Evolutionary conservation across 2,888 invertebrate species (phyloP).

Genomic region (Nemotelus pantherinus): DNA sequence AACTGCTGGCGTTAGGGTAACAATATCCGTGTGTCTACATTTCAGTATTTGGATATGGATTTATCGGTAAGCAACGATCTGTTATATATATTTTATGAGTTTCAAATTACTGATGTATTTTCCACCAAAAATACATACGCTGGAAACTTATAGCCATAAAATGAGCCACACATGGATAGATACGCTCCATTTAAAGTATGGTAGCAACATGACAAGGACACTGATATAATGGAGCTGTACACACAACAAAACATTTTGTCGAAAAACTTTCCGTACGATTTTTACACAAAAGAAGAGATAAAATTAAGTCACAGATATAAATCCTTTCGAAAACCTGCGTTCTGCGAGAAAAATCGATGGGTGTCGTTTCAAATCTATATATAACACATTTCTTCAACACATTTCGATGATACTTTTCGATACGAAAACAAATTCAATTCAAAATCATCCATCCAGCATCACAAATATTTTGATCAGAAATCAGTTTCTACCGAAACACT

Average conservation of each 20-base stretch:
- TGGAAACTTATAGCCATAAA: not conserved
- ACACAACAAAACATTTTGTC: not conserved
- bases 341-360: slow-evolving; percentile 30
- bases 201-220: not conserved
- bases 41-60: too few species aligned
- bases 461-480: not conserved
- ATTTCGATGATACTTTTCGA: slow-evolving; percentile 9
- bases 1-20: too few species aligned
- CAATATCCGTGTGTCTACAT: too few species aligned
- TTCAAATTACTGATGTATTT: too few species aligned
- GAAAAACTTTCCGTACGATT: not conserved
- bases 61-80: too few species aligned
- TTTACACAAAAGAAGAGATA: slow-evolving; percentile 2
- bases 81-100: too few species aligned
- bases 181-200: not conserved
- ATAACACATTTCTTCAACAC: slow-evolving; percentile 12
- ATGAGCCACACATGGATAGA: slow-evolving; percentile 13
- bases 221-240: not conserved
- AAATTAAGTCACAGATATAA: slow-evolving; percentile 15
- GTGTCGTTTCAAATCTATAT: not conserved
- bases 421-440: not conserved
- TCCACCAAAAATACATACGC: not conserved
- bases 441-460: slow-evolving; percentile 8
- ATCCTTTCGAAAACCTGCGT: slow-evolving; percentile 14
- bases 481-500: not conserved